Percentiles rank a stretch among this genome's conserved stretches.
Conservation (phyloP, 2,113 vertebrate species). For the Arothron firmamentum region DNA sequence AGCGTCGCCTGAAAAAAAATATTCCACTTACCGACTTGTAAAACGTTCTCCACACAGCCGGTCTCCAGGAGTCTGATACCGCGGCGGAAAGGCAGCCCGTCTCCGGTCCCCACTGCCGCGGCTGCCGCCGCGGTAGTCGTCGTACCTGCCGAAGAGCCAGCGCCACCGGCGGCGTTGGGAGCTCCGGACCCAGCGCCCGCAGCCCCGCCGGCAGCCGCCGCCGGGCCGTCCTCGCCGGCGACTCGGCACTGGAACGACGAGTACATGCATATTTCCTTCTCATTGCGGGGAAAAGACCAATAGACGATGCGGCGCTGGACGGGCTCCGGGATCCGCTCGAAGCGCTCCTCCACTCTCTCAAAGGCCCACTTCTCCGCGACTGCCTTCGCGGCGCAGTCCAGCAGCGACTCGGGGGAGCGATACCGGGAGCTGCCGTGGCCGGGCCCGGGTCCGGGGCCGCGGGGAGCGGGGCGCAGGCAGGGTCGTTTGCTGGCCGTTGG, state of each 20-base stretch:
- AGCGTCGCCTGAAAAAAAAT: slow-evolving; percentile 18
- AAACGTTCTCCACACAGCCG: slow-evolving; percentile 94
- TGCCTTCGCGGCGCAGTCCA: slow-evolving; percentile 93
- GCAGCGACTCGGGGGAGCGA: slow-evolving; percentile 85
- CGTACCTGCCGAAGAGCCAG: slow-evolving; percentile 63
- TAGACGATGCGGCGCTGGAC: slow-evolving; percentile 95
- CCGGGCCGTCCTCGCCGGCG: slow-evolving; percentile 74
- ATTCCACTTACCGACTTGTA: slow-evolving; percentile 95
- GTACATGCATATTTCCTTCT: slow-evolving; percentile 97
- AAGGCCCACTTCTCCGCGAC: slow-evolving; percentile 97
- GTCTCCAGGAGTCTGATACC: slow-evolving; percentile 92
- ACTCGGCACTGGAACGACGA: slow-evolving; percentile 91
- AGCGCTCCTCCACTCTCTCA: slow-evolving; percentile 93
- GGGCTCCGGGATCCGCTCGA: slow-evolving; percentile 94
- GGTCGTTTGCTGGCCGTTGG: slow-evolving; percentile 86
- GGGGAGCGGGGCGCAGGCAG: slow-evolving; percentile 80
- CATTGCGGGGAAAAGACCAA: slow-evolving; percentile 94
- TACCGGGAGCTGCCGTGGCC: slow-evolving; percentile 73
- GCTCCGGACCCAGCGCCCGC: slow-evolving; percentile 63
- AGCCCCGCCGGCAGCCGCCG: slow-evolving; percentile 56
- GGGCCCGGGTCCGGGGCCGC: slow-evolving; percentile 76
- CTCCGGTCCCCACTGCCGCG: slow-evolving; percentile 65
- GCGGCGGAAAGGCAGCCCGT: slow-evolving; percentile 90
- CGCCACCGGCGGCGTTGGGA: slow-evolving; percentile 50
- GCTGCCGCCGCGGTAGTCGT: slow-evolving; percentile 48